Evolutionary conservation across 2,888 invertebrate genomes (phyloP), one percentile per base, ranked within the genome.

Genomic region (Palloptera scutellata): DNA sequence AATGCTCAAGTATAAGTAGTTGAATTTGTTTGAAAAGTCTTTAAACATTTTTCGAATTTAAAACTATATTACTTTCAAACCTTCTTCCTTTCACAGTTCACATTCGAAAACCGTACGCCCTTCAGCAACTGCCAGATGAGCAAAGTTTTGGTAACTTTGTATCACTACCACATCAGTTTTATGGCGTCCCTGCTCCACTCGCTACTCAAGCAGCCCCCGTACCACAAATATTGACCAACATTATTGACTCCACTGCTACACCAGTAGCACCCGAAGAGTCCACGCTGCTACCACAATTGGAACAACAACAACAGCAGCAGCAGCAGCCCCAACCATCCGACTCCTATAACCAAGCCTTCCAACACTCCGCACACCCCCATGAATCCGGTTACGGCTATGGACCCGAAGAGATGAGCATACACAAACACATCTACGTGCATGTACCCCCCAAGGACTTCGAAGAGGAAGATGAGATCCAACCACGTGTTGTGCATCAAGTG

Each of bases 401-500:
- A 0, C 78, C 79, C 5, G 74, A 74, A 43, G 78, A 77, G 68
- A 79, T 80, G 12, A 77, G 75, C 60, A 74, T 83, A 2, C 82
- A 84, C 63, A 84, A 83, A 70, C 84, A 84, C 74, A 81, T 84
- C 69, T 84, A 84, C 67, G 83, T 84, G 3, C 83, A 84, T 76
- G 84, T 82, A 69, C 83, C 83, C 51, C 83, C 83, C 64, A 80
- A 80, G 73, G 83, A 81, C 53, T 81, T 83, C 43, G 83, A 81
- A 68, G 77, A 82, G 43, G 83, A 81, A 60, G 84, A 84, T 19
- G 79, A 77, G 1, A 72, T 78, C 11, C 76, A 75, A 71, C 78
- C 81, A 15, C 81, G 78, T 42, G 78, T 83, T 1, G 79, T 74
- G 15, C 79, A 80, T 48, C 73, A 79, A 1, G 83, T 86, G 30